Conservation (phyloP, 2,113 vertebrate genomes). For the Spermophilus dauricus region DNA sequence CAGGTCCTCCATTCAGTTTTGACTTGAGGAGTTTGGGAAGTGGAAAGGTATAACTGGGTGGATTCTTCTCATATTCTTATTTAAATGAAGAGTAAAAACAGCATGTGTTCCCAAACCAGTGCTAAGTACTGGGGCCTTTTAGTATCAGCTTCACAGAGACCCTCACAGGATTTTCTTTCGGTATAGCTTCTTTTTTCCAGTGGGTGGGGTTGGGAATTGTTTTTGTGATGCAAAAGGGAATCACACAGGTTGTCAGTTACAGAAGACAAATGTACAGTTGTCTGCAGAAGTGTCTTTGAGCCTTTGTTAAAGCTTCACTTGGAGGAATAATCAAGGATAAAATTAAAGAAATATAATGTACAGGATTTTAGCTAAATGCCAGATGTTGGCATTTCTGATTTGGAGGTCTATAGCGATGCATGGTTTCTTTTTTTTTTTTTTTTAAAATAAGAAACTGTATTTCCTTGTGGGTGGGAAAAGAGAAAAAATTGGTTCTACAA, state of each 20-base stretch:
- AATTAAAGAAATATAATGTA: slow-evolving; percentile 2
- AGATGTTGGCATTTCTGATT: rapidly evolving
- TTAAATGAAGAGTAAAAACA: slow-evolving; percentile 54
- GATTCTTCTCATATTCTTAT: background rate
- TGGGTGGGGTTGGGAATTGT: rapidly evolving
- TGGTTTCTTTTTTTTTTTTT: background rate
- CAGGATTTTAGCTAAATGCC: background rate
- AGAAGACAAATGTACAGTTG: slow-evolving; percentile 70
- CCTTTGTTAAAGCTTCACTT: slow-evolving; percentile 70
- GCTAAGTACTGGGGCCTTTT: slow-evolving; percentile 74
- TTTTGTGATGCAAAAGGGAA: slow-evolving; percentile 56
- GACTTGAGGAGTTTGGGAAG: background rate
- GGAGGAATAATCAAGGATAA: background rate
- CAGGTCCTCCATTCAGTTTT: background rate
- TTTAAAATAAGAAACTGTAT: background rate
- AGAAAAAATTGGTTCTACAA: background rate
- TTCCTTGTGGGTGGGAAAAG: background rate
- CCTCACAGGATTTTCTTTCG: background rate
- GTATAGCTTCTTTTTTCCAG: slow-evolving; percentile 46
- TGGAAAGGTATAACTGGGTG: background rate
- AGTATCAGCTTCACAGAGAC: slow-evolving; percentile 33
- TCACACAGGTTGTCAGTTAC: background rate
- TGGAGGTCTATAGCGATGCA: background rate
- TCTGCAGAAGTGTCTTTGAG: slow-evolving; percentile 64
- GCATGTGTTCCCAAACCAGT: slow-evolving; percentile 65